Evolutionary conservation across 2,113 vertebrate species (phyloP).

Genomic region (Hyla sarda): DNA sequence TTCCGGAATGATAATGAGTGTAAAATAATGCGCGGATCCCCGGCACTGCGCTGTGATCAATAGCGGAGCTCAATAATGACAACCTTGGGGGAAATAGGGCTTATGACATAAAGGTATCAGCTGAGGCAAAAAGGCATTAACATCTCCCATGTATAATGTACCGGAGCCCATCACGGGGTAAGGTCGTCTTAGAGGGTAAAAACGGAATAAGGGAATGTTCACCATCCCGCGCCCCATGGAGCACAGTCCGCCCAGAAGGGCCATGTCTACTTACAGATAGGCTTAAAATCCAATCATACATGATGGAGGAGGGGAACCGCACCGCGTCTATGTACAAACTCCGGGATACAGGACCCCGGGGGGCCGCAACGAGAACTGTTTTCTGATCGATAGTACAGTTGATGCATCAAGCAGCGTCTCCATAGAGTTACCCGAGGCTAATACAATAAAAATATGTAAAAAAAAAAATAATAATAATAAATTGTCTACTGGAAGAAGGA

Average conservation of each 20-base stretch:
- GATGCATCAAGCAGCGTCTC: conserved; percentile 33
- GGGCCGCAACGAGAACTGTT: conserved; percentile 29
- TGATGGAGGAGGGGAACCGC: conserved; percentile 4
- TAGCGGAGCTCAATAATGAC: conserved; percentile 32
- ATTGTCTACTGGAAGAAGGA: neutral
- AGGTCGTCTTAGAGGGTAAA: conserved; percentile 1
- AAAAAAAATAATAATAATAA: too few relatives aligned
- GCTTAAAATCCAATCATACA: conserved; percentile 34
- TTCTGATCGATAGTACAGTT: conserved; percentile 24
- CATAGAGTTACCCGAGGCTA: conserved; percentile 18
- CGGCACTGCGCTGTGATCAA: conserved; percentile 27
- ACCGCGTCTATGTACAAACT: conserved; percentile 6
- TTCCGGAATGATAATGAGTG: conserved; percentile 26
- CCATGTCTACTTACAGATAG: neutral
- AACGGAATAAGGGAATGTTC: neutral
- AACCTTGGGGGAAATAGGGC: conserved; percentile 28
- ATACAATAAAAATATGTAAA: conserved; percentile 46
- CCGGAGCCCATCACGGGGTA: neutral
- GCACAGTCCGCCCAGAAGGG: neutral
- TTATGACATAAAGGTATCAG: conserved; percentile 21
- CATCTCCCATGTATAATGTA: neutral
- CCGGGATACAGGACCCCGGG: conserved; percentile 32
- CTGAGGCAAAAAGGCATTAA: conserved; percentile 7
- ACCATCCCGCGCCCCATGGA: neutral
- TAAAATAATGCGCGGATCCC: conserved; percentile 3